These are phyloP conservation scores for Aphelocoma californica DNA, from an alignment of 2,797 vertebrate genomes.

Conservation along the genomic window DNA sequence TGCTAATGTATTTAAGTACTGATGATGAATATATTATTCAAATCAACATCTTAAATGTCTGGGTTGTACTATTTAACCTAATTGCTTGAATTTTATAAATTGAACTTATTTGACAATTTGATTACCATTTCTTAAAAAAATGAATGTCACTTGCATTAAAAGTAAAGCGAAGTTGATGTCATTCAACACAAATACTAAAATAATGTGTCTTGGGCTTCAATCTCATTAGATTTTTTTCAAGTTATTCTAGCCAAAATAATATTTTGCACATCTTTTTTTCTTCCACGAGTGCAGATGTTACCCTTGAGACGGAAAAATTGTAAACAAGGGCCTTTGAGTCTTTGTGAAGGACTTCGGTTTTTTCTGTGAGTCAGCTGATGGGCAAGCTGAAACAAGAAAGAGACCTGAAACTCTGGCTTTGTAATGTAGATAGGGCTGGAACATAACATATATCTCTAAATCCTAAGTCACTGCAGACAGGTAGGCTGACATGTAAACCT, in stretches of 20 bases:
- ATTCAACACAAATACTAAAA: background rate
- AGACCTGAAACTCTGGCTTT: background rate
- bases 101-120: background rate
- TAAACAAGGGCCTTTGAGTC: background rate
- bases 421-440: background rate
- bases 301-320: background rate
- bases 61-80: background rate
- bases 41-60: background rate
- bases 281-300: background rate
- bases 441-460: background rate
- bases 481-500: background rate
- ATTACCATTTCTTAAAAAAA: background rate
- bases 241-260: background rate
- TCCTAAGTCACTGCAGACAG: background rate
- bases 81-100: background rate
- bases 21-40: background rate
- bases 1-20: background rate
- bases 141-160: background rate
- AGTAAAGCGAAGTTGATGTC: background rate
- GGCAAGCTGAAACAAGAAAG: background rate
- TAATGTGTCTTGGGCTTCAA: background rate
- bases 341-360: background rate
- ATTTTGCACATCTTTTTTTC: background rate
- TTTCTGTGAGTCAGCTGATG: background rate
- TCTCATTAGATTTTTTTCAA: background rate